Conservation (phyloP, 64 coral and sea anemone species). For the Actinia equina region DNA sequence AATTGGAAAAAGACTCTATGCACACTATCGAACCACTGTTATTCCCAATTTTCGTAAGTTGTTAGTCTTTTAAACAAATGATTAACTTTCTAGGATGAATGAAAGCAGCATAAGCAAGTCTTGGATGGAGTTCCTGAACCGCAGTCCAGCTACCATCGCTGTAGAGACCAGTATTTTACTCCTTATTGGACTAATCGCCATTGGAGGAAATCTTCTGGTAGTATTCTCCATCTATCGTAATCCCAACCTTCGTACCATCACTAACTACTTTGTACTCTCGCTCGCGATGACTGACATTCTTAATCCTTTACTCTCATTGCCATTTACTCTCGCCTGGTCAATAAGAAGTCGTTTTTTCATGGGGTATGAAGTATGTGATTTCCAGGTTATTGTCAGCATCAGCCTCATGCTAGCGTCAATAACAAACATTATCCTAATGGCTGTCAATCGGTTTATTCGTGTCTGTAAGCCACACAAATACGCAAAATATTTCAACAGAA, state of each 20-base stretch:
- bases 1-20: no score
- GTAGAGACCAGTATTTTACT: constrained; percentile 30
- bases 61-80: no score
- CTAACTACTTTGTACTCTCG: constrained; percentile 42
- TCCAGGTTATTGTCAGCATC: background rate
- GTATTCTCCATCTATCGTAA: constrained; percentile 41
- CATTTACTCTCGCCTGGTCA: background rate
- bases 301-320: background rate
- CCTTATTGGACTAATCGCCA: constrained; percentile 19
- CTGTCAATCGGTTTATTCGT: background rate
- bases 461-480: constrained; percentile 1
- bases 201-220: constrained; percentile 40
- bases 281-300: constrained; percentile 31
- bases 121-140: background rate
- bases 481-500: background rate
- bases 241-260: constrained; percentile 27
- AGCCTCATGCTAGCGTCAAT: background rate
- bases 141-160: background rate
- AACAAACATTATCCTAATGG: background rate
- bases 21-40: no score
- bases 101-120: no score
- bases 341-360: background rate
- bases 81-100: no score
- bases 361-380: background rate
- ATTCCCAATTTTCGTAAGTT: no score